Percentiles rank a stretch among this genome's conserved stretches.
phyloP scores from a whole-genome alignment of 1,140 invertebrate genomes.

The Zaprionus inermis region DNA sequence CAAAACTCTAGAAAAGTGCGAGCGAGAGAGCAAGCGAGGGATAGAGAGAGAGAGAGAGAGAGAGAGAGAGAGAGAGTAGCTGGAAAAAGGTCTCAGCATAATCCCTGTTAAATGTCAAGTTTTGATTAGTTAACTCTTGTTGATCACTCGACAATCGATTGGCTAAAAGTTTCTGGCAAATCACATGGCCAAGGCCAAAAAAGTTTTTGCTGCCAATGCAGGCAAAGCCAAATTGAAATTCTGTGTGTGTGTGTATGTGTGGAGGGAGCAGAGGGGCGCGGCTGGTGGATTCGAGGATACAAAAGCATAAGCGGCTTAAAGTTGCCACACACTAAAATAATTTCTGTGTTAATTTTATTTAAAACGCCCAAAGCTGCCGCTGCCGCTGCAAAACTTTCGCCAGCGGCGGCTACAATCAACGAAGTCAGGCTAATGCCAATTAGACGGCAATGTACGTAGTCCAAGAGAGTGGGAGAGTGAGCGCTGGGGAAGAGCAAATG shows the following conservation, averaged over 20 bases:
- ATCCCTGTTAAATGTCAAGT: slow-evolving; percentile 18
- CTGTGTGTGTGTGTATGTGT: neutral
- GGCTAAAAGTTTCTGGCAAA: slow-evolving; percentile 13
- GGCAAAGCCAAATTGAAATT: slow-evolving; percentile 24
- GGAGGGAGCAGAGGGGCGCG: neutral
- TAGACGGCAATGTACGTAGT: slow-evolving; percentile 47
- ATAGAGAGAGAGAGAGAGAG: neutral
- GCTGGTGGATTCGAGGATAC: neutral
- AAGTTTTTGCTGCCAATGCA: slow-evolving; percentile 14
- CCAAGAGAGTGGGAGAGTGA: slow-evolving; percentile 2
- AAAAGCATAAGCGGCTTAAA: slow-evolving; percentile 69
- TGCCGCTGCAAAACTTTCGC: slow-evolving; percentile 35
- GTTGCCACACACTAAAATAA: slow-evolving; percentile 69
- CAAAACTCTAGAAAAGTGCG: neutral
- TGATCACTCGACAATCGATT: slow-evolving; percentile 15
- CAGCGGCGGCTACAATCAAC: slow-evolving; percentile 14
- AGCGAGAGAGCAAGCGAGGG: neutral
- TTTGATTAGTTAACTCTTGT: slow-evolving; percentile 23
- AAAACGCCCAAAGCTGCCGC: slow-evolving; percentile 44
- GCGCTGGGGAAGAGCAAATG: neutral
- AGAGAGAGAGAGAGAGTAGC: neutral
- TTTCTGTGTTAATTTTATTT: slow-evolving; percentile 78
- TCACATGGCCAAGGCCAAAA: slow-evolving; percentile 11
- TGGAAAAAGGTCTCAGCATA: neutral
- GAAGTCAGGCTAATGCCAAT: slow-evolving; percentile 64